Evolutionary conservation across 2,113 vertebrate species (phyloP), one percentile per base, ranked within the genome.

Genomic region (Shinisaurus crocodilurus): DNA sequence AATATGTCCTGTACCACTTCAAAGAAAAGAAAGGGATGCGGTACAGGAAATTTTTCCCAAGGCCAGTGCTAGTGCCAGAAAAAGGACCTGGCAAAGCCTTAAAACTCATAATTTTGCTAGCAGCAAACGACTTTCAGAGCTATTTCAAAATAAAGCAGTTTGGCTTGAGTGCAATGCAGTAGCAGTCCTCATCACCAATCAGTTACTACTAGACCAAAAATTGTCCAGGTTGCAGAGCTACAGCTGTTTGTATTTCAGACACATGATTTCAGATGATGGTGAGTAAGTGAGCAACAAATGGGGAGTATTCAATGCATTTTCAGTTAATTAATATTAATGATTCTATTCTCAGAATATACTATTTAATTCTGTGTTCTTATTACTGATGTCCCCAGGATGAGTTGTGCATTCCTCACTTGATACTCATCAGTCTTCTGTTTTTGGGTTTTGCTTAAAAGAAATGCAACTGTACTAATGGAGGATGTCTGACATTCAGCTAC

Each of bases 321-420:
- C 70, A 86, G 25, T 86, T 9, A 23, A 75, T 86, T 86, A 75
- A 75, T 83, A 83, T 86, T 60, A 75, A 75, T 86, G 48, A 86
- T n/a, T n/a, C n/a, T 10, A 75, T 86, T 72, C 85, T 54, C 34
- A 75, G 23, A 75, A 57, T 86, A 60, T 86, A 57, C 34, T 75
- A 40, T 57, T 75, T 57, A 75, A 86, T 86, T 34, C 6, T 86
- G 70, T 86, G 34, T 75, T 54, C 48, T 75, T 74, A 70, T 85
- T 85, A 54, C 1, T 75, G 48, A 75, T 74, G 10, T 86, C 37
- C 45, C 48, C 34, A 72, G 48, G 34, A 54, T 75, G 48, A 60
- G n/a, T 57, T 86, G 34, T 27, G 4, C 48, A 54, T 57, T 74
- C 85, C 20, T 75, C 48, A 75, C 34, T 75, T 57, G 48, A n/a